phyloP scores from a whole-genome alignment of 2,888 invertebrate species.

The Pterostichus niger region DNA sequence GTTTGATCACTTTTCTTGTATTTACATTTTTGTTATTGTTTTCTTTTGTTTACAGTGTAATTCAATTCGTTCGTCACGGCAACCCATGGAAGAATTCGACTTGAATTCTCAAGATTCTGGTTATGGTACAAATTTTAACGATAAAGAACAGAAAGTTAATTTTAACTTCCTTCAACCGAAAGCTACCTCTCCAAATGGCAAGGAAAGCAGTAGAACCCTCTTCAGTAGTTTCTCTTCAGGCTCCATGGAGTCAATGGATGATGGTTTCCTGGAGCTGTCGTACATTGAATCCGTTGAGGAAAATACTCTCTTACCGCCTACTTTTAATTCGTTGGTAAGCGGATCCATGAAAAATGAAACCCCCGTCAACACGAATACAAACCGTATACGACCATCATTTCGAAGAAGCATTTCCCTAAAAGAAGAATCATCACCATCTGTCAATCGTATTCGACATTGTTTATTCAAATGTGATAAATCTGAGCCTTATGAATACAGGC shows the following conservation, averaged over 20 bases:
- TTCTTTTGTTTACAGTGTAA: conserved; percentile 41
- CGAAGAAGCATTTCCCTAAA: conserved; percentile 79
- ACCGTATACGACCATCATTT: conserved; percentile 75
- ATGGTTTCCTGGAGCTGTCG: conserved; percentile 83
- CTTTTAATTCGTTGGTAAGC: conserved; percentile 80
- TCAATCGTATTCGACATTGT: conserved; percentile 77
- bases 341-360: conserved; percentile 76
- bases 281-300: conserved; percentile 80
- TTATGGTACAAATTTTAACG: conserved; percentile 77
- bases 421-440: conserved; percentile 73
- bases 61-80: conserved; percentile 70
- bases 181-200: conserved; percentile 4
- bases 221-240: conserved; percentile 79
- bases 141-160: conserved; percentile 71
- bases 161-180: conserved; percentile 69
- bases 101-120: conserved; percentile 82
- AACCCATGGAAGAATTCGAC: conserved; percentile 79
- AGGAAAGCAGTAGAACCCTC: conserved; percentile 69
- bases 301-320: conserved; percentile 78
- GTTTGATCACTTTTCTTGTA: too few relatives aligned
- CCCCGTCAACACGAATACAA: conserved; percentile 64
- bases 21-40: background rate
- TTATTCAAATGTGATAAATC: conserved; percentile 77
- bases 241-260: conserved; percentile 82
- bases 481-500: conserved; percentile 72